A percentile compares a stretch with the other conserved stretches of the same genome.
These are phyloP conservation scores for Phorcus lineatus DNA, from an alignment of 2,888 invertebrate species.

Conservation along the genomic window DNA sequence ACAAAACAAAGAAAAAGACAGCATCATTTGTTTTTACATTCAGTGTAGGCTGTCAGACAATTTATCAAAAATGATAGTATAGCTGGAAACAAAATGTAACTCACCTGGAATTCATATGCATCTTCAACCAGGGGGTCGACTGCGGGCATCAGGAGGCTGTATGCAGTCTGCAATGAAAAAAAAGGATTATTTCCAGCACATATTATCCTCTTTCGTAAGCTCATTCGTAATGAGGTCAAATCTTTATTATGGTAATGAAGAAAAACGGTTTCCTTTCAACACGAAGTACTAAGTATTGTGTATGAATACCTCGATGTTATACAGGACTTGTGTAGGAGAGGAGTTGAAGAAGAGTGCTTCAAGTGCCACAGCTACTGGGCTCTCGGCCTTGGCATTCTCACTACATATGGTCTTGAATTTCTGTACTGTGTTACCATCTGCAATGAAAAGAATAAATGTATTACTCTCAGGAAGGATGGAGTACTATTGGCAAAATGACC, in stretches of 20 bases:
- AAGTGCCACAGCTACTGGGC: slow-evolving; percentile 75
- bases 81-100: not conserved
- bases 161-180: slow-evolving; percentile 81
- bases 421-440: slow-evolving; percentile 77
- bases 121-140: slow-evolving; percentile 80
- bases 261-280: too few relatives aligned
- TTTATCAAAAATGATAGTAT: too few relatives aligned
- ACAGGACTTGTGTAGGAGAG: slow-evolving; percentile 84
- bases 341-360: slow-evolving; percentile 80
- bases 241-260: too few relatives aligned
- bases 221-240: too few relatives aligned
- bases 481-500: not conserved
- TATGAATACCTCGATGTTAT: slow-evolving; percentile 83
- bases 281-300: too few relatives aligned
- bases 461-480: too few relatives aligned
- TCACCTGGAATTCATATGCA: slow-evolving; percentile 81
- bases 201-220: too few relatives aligned
- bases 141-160: slow-evolving; percentile 94
- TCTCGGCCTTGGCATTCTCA: slow-evolving; percentile 56
- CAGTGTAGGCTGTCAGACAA: too few relatives aligned
- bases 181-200: too few relatives aligned
- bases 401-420: slow-evolving; percentile 79
- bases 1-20: too few relatives aligned
- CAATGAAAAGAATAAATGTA: slow-evolving; percentile 30
- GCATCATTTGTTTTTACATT: too few relatives aligned